These are phyloP conservation scores for Diorhabda elongata DNA, from an alignment of 1,140 invertebrate genomes.

Conservation along the genomic window DNA sequence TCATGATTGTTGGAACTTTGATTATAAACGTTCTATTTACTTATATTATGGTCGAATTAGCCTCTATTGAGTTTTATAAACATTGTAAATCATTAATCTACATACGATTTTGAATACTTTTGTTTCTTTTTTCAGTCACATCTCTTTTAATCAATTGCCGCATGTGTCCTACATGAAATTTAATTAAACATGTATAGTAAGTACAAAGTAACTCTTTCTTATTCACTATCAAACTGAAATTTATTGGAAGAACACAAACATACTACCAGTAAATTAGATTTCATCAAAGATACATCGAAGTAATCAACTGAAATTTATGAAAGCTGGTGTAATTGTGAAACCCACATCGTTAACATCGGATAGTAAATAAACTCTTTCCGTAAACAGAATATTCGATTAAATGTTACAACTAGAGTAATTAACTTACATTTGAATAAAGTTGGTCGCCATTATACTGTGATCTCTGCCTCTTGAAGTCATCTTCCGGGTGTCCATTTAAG, in stretches of 20 bases:
- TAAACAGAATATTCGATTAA: conserved; percentile 20
- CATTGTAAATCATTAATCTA: no score
- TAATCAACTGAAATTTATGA: conserved; percentile 3
- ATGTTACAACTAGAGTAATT: conserved; percentile 7
- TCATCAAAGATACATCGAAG: not conserved
- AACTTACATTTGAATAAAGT: conserved; percentile 80
- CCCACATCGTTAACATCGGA: not conserved
- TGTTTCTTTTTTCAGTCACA: no score
- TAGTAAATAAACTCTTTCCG: not conserved
- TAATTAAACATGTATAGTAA: no score
- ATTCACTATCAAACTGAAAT: not conserved
- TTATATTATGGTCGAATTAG: no score
- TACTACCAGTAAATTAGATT: not conserved
- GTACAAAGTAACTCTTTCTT: no score
- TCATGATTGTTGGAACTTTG: no score
- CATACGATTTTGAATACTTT: no score
- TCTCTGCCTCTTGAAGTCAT: conserved; percentile 80
- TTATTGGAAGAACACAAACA: not conserved
- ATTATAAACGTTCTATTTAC: no score
- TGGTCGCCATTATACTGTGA: conserved; percentile 86
- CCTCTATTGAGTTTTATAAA: no score
- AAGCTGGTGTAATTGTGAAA: not conserved
- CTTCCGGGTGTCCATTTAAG: conserved; percentile 76
- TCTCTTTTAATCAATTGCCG: no score
- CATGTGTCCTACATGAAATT: no score